Evolutionary conservation across 2,888 invertebrate genomes (phyloP), one percentile per base, ranked within the genome.

Genomic region (Cecidostiba fungosa): DNA sequence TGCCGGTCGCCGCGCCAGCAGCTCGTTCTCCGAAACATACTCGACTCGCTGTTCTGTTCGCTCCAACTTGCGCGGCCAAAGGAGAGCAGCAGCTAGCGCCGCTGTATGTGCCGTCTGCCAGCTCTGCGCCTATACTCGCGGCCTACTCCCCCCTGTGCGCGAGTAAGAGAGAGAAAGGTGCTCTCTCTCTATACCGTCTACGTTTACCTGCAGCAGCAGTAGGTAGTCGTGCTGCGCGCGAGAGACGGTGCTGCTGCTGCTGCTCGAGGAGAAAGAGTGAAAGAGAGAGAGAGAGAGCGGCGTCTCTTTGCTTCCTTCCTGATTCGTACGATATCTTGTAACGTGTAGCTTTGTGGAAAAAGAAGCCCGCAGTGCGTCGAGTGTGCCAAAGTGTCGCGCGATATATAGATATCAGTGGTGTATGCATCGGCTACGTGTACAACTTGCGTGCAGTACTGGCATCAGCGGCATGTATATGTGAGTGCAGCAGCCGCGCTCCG

Each of bases 1-100:
- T 77, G 88, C 87, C 87, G 88, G 86, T 86, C 76, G 85, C 81
- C 81, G 82, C 80, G 85, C 32, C 76, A 59, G 47, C n/a, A n/a
- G n/a, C n/a, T n/a, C n/a, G n/a, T n/a, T n/a, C n/a, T n/a, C n/a
- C n/a, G n/a, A n/a, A n/a, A n/a, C n/a, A n/a, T n/a, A n/a, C n/a
- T n/a, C n/a, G n/a, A n/a, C n/a, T n/a, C n/a, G n/a, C n/a, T 39
- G 39, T 39, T 39, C 36, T 36, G 36, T 36, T 36, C 6, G 16
- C 16, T 50, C 50, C 54, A 19, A 16, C 54, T n/a, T 91, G n/a
- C n/a, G n/a, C n/a, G n/a, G n/a, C n/a, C n/a, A n/a, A n/a, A 91
- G 91, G 91, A 90, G 88, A 89, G 36, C 8, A 39, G n/a, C n/a
- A n/a, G n/a, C n/a, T n/a, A n/a, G 39, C 36, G 72, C 43, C n/a